A percentile compares a stretch with the other conserved stretches of the same genome.
Evolutionary conservation across 2,797 vertebrate species (phyloP).

Genomic region (Phataginus tricuspis): DNA sequence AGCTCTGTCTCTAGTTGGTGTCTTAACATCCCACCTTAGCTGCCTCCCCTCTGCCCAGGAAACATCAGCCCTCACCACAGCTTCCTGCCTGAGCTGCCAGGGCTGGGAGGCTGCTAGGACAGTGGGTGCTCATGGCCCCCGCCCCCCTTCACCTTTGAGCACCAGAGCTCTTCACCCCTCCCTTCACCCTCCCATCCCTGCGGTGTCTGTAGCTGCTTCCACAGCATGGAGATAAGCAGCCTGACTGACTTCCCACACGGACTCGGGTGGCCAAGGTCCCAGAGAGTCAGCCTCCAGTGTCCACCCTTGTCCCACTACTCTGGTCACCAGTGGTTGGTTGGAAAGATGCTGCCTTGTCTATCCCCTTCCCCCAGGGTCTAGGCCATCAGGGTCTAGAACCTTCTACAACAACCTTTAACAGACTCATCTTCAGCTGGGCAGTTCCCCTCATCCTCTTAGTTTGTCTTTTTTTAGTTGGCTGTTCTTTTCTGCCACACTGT

Average conservation of each 20-base stretch:
- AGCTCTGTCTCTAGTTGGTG: not conserved
- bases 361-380: not conserved
- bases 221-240: not conserved
- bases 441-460: not conserved
- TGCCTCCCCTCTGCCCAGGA: slow-evolving; percentile 30
- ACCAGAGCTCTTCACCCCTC: not conserved
- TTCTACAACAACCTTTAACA: not conserved
- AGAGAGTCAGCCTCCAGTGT: not conserved
- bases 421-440: not conserved
- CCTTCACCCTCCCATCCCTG: not conserved
- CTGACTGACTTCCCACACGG: not conserved
- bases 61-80: slow-evolving; percentile 64
- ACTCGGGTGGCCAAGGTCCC: not conserved
- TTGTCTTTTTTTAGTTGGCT: not conserved
- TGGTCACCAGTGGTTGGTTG: not conserved
- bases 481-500: not conserved
- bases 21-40: not conserved
- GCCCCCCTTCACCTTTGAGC: not conserved
- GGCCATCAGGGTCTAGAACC: not conserved
- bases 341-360: not conserved
- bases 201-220: not conserved
- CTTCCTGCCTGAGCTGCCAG: slow-evolving; percentile 69
- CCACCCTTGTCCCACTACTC: not conserved
- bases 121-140: not conserved
- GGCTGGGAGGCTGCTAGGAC: not conserved